These are phyloP conservation scores for Amiota communis DNA, from an alignment of 2,888 invertebrate genomes.

Conservation along the genomic window DNA sequence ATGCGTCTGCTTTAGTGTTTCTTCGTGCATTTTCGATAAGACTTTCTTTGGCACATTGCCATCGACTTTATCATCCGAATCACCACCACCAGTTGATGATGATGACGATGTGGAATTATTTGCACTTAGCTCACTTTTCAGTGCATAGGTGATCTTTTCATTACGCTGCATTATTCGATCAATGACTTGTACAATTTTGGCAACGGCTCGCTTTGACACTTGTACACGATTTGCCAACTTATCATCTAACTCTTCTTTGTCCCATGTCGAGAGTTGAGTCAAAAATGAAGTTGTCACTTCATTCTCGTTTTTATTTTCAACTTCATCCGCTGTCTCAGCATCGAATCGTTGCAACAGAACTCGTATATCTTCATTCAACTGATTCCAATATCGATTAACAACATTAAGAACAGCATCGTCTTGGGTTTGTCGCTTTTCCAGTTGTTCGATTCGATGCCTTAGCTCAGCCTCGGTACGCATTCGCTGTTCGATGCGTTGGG, in stretches of 20 bases:
- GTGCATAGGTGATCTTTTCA: conserved; percentile 91
- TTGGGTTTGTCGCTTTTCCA: conserved; percentile 94
- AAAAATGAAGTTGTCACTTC: conserved; percentile 97
- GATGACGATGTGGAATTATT: conserved; percentile 31
- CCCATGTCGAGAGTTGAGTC: conserved; percentile 96
- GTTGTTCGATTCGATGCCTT: conserved; percentile 91
- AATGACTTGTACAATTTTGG: conserved; percentile 96
- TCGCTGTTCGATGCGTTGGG: conserved; percentile 93
- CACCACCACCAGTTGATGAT: conserved; percentile 37
- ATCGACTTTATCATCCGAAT: conserved; percentile 39
- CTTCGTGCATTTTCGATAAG: conserved; percentile 77
- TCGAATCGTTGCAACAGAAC: conserved; percentile 96
- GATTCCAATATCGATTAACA: conserved; percentile 97
- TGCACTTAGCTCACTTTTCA: conserved; percentile 78
- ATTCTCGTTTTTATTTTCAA: conserved; percentile 96
- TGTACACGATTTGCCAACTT: conserved; percentile 96
- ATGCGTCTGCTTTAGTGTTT: conserved; percentile 88
- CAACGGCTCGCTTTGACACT: conserved; percentile 96
- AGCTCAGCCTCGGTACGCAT: conserved; percentile 90
- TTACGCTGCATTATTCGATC: conserved; percentile 96
- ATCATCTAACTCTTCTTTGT: conserved; percentile 96
- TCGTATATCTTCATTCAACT: conserved; percentile 96
- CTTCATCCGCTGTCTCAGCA: conserved; percentile 97
- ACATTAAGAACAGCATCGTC: conserved; percentile 98
- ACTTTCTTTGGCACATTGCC: conserved; percentile 33